Conservation (phyloP, 2,113 vertebrate genomes). For the Myocastor coypus region DNA sequence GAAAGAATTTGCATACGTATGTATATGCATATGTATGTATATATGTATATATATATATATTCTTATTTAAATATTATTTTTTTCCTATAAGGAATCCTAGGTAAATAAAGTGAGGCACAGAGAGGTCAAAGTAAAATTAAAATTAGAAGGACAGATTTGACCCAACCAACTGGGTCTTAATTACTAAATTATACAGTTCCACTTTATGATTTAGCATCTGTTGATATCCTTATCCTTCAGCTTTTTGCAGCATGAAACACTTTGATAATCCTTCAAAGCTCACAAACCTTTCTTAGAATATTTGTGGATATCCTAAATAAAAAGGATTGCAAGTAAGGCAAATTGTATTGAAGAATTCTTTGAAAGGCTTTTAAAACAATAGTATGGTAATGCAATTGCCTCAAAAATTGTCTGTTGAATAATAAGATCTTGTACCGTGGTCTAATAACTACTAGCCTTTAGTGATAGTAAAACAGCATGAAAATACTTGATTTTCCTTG, state of each 20-base stretch:
- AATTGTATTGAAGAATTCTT: not conserved
- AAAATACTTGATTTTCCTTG: conserved; percentile 26
- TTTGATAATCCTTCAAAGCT: not conserved
- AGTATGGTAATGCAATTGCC: not conserved
- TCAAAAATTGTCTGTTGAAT: not conserved
- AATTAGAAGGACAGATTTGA: not conserved
- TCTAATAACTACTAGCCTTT: not conserved
- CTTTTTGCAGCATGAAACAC: not conserved
- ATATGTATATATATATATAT: too few relatives aligned
- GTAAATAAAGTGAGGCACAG: not conserved
- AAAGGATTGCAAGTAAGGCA: not conserved
- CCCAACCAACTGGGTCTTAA: not conserved
- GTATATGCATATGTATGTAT: too few relatives aligned
- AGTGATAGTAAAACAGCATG: not conserved
- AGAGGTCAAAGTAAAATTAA: not conserved
- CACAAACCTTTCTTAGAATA: not conserved
- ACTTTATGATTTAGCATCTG: not conserved
- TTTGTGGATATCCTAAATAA: not conserved
- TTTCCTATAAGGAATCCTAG: not conserved
- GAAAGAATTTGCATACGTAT: accelerated
- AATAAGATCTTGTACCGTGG: not conserved
- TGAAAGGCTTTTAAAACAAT: not conserved
- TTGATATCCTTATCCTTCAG: not conserved
- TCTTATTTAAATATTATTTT: not conserved
- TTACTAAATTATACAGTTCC: not conserved